Percentiles rank a stretch among this genome's conserved stretches.
These are phyloP conservation scores for Anastatus disparis DNA, from an alignment of 1,140 invertebrate genomes.

Conservation along the genomic window DNA sequence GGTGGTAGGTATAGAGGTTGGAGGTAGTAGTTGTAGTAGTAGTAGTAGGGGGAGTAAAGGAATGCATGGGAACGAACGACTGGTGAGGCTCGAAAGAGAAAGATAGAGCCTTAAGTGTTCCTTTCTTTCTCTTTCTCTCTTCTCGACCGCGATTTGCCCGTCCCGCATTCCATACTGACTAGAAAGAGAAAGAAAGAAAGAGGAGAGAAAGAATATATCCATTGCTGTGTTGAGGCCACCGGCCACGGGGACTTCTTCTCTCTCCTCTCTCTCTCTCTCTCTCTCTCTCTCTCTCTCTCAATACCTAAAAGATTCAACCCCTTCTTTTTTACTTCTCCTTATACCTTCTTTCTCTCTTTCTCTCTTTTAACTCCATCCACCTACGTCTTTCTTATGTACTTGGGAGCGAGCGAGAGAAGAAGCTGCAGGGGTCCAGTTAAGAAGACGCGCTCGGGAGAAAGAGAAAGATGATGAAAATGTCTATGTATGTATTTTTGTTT, in stretches of 20 bases:
- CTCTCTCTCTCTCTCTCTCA: slow-evolving; percentile 39
- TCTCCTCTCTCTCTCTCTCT: slow-evolving; percentile 36
- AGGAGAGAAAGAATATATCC: slow-evolving; percentile 45
- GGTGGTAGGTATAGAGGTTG: slow-evolving; percentile 14
- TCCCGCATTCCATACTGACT: slow-evolving; percentile 54
- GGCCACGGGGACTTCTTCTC: slow-evolving; percentile 43
- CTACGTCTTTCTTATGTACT: slow-evolving; percentile 26
- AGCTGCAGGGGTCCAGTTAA: slow-evolving; percentile 15
- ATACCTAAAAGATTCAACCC: no score
- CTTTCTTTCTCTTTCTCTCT: no score
- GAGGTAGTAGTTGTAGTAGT: no score
- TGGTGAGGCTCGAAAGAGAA: no score
- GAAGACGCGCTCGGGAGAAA: background rate
- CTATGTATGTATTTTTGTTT: no score
- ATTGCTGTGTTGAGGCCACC: slow-evolving; percentile 48
- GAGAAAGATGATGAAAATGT: slow-evolving; percentile 5
- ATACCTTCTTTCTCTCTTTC: no score
- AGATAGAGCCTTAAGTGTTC: no score
- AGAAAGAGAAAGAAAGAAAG: slow-evolving; percentile 39
- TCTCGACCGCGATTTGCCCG: slow-evolving; percentile 55
- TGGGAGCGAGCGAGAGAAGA: slow-evolving; percentile 12
- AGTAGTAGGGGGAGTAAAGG: slow-evolving; percentile 46
- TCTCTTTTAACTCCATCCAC: no score
- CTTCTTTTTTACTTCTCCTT: no score
- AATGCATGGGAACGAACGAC: slow-evolving; percentile 56